Conservation (phyloP, 1,140 invertebrate genomes). For the Prorops nasuta region DNA sequence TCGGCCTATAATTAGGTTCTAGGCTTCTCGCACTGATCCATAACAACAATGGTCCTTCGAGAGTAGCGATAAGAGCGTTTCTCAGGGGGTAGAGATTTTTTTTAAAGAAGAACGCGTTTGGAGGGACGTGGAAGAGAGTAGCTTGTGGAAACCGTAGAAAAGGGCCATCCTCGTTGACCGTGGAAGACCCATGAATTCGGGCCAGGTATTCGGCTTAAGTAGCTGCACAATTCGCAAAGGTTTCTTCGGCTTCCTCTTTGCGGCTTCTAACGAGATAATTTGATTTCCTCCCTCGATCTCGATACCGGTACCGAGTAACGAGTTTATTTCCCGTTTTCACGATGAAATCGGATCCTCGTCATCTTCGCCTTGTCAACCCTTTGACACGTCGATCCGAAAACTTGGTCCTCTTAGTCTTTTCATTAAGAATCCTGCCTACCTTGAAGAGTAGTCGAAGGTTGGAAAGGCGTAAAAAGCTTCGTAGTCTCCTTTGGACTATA, state of each 20-base stretch:
- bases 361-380: neutral
- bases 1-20: neutral
- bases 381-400: no score
- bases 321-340: neutral
- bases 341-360: neutral
- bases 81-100: no score
- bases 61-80: no score
- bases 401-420: no score
- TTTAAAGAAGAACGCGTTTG: neutral
- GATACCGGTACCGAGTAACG: neutral
- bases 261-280: constrained; percentile 48
- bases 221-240: constrained; percentile 20
- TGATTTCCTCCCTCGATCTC: constrained; percentile 22
- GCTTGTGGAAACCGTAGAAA: constrained; percentile 23
- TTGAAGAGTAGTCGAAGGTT: no score
- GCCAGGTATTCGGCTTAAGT: constrained; percentile 28
- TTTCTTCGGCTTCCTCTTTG: constrained; percentile 31
- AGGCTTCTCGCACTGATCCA: neutral
- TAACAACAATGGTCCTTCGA: neutral
- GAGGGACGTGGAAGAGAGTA: neutral
- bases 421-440: no score
- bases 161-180: neutral
- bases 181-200: constrained; percentile 33
- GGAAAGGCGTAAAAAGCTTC: no score
- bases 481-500: no score